Evolutionary conservation across 2,113 vertebrate species (phyloP).

Genomic region (Nanger granti): DNA sequence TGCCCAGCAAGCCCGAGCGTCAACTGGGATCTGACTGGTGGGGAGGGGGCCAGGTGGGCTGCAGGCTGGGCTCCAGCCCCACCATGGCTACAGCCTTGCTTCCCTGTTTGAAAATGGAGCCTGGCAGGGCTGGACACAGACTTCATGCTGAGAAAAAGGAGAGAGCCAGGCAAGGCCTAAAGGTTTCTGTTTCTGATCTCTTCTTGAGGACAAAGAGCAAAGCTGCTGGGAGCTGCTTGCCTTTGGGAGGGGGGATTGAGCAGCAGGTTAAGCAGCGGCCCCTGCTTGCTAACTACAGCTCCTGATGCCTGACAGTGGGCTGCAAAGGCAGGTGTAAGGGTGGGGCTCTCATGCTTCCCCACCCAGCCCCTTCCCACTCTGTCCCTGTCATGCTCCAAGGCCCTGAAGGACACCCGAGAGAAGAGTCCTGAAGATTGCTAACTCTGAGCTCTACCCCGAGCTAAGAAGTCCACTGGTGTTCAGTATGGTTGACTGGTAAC

Average conservation of each 20-base stretch:
- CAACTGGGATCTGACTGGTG: background rate
- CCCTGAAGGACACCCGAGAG: background rate
- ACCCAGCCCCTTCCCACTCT: background rate
- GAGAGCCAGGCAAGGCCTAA: background rate
- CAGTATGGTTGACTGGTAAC: no score
- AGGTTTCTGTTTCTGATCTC: conserved; percentile 33
- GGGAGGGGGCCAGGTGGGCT: background rate
- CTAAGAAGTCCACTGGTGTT: background rate
- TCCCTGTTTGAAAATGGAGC: background rate
- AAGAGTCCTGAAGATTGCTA: background rate
- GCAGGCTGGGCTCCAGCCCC: background rate
- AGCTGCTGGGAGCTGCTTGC: background rate
- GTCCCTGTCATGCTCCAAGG: background rate
- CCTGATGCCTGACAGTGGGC: background rate
- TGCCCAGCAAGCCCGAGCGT: fast-evolving
- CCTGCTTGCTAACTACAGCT: background rate
- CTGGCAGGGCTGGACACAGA: background rate
- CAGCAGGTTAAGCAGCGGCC: background rate
- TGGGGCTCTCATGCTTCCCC: background rate
- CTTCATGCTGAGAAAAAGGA: background rate
- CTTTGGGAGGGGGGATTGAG: background rate
- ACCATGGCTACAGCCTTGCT: background rate
- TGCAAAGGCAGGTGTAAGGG: background rate
- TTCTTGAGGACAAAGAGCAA: conserved; percentile 12
- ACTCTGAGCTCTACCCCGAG: background rate